Conservation (phyloP, 2,888 invertebrate species). For the Morinoia aosen region DNA sequence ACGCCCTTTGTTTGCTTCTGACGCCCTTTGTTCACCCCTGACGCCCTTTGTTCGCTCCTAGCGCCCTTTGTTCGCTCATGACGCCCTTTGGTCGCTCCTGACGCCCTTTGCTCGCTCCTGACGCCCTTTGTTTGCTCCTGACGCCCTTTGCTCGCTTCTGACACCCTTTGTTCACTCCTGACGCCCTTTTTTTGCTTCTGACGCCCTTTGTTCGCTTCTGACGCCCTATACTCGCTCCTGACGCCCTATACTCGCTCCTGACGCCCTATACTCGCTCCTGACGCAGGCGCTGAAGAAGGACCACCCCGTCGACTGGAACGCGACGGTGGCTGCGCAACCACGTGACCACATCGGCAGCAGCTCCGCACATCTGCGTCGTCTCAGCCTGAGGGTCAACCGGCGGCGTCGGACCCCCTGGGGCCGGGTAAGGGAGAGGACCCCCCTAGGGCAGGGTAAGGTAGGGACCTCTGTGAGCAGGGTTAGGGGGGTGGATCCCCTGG, state of each 20-base stretch:
- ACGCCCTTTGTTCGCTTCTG: too few species aligned
- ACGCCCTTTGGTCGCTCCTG: too few species aligned
- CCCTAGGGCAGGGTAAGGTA: too few species aligned
- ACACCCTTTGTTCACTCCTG: neutral
- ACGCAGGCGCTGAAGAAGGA: conserved; percentile 11
- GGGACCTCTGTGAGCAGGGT: neutral
- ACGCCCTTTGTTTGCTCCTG: too few species aligned
- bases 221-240: too few species aligned
- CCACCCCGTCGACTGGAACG: conserved; percentile 16
- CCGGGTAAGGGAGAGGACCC: conserved; percentile 2
- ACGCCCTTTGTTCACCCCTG: too few species aligned
- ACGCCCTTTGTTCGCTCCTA: too few species aligned
- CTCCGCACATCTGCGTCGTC: conserved; percentile 54
- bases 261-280: neutral
- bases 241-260: neutral
- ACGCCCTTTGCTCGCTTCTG: too few species aligned
- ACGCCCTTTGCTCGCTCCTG: too few species aligned
- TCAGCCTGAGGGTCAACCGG: conserved; percentile 56
- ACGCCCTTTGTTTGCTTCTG: too few species aligned
- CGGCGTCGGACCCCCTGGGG: conserved; percentile 55
- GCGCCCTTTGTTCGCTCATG: too few species aligned
- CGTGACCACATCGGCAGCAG: conserved; percentile 61
- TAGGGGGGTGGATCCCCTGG: neutral
- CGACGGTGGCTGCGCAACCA: neutral
- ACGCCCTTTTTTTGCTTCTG: too few species aligned